Evolutionary conservation across 92 coral and sea anemone genomes (phyloP), one percentile per base, ranked within the genome.

Genomic region (Isaurus tuberculatus): DNA sequence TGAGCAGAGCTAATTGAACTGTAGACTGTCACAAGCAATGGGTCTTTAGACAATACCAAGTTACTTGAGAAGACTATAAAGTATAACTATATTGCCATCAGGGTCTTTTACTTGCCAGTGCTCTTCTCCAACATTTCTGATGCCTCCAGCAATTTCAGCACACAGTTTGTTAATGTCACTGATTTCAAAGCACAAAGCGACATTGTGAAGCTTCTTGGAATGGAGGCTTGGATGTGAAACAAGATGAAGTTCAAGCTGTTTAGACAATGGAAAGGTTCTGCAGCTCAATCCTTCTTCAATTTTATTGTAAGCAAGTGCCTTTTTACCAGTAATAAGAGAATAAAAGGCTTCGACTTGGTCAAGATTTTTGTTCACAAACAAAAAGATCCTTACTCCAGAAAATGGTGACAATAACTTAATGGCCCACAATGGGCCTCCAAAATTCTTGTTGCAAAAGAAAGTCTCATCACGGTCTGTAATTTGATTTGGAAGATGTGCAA

Each of bases 21-120:
- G 53, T 46, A 46, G 53, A 46, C 13, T 46, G 53, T 8, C 53
- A 11, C n/a, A 46, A 11, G 53, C 53, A 46, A 46, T 46, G 53
- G 16, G 13, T 46, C 19, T 0, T 19, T 23, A n/a, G 26, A 57
- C 26, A 14, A 30, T 70, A 53, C 27, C 32, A 37, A 29, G 13
- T 78, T 66, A 89, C 72, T 83, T 83, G 79, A 87, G 73, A 83
- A 90, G 73, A 70, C 90, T 92, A 66, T 91, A 88, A 2, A 93
- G 85, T 20, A 91, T 77, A 46, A 93, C 89, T 2, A 88, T 71
- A 70, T 93, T 93, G 17, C 95, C 94, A 4, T 93, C 95, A 0
- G 98, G 98, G 57, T 93, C 98, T 55, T 75, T 91, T 1, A 91
- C 93, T 20, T 89, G 94, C 98, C 98, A 93, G 79, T 93, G 95